Percentiles rank a stretch among this genome's conserved stretches.
Conservation (phyloP, 1,140 invertebrate species). For the Anastrepha ludens region DNA sequence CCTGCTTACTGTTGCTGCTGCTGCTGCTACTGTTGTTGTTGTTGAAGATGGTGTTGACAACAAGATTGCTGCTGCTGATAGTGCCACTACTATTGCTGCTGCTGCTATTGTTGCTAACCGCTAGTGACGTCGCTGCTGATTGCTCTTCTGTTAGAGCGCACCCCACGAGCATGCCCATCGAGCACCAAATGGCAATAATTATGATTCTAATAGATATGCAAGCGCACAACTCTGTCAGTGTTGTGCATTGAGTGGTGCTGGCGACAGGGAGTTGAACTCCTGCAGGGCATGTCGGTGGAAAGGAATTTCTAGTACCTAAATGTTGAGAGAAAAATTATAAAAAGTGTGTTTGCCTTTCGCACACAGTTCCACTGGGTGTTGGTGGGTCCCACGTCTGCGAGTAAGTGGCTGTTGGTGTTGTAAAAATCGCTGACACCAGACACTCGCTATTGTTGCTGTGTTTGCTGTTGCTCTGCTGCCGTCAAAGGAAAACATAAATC, state of each 20-base stretch:
- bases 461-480: background rate
- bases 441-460: background rate
- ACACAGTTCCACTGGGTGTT: background rate
- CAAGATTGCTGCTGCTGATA: slow-evolving; percentile 21
- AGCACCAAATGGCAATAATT: slow-evolving; percentile 22
- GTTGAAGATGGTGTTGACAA: slow-evolving; percentile 41
- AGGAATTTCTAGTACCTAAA: background rate
- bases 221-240: background rate
- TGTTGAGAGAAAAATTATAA: background rate
- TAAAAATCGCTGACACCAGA: slow-evolving; percentile 13
- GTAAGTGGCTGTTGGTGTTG: background rate
- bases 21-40: background rate
- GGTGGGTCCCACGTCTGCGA: background rate
- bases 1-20: background rate
- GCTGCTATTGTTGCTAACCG: background rate
- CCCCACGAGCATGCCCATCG: background rate
- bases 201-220: slow-evolving; percentile 50
- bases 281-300: background rate
- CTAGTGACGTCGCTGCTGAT: background rate
- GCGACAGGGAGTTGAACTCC: slow-evolving; percentile 4
- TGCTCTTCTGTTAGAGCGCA: background rate
- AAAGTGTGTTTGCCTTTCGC: background rate
- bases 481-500: slow-evolving; percentile 43
- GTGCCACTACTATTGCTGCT: background rate
- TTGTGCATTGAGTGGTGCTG: background rate